Conservation (phyloP, 1,140 invertebrate genomes). For the Apis dorsata region DNA sequence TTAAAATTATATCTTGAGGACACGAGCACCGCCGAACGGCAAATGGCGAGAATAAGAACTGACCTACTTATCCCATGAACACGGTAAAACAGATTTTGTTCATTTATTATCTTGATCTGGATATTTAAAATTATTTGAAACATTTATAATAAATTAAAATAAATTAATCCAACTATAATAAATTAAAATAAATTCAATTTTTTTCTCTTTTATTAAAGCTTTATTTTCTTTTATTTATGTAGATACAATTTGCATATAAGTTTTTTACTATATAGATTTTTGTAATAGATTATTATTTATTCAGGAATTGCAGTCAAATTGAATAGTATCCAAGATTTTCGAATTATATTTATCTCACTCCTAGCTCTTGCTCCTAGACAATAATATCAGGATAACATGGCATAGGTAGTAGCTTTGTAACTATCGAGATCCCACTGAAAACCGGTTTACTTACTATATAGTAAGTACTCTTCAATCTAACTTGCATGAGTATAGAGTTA, state of each 20-base stretch:
- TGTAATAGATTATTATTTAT: not conserved
- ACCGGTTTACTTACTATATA: constrained; percentile 43
- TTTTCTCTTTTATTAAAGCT: not conserved
- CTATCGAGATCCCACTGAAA: constrained; percentile 37
- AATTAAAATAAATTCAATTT: not conserved
- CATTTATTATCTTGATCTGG: not conserved
- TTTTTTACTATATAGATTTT: not conserved
- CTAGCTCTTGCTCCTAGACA: constrained; percentile 56
- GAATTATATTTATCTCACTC: constrained; percentile 21
- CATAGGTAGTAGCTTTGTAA: constrained; percentile 41
- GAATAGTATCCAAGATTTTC: not conserved
- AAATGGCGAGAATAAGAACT: constrained; percentile 69
- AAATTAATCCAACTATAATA: too few relatives aligned
- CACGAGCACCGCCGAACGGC: constrained; percentile 55
- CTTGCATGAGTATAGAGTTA: not conserved
- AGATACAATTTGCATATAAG: not conserved
- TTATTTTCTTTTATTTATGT: not conserved
- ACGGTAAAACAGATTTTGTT: constrained; percentile 10
- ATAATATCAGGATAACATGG: constrained; percentile 54
- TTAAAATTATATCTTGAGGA: constrained; percentile 68
- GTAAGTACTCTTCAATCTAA: not conserved
- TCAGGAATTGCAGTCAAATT: not conserved
- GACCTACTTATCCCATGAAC: constrained; percentile 73
- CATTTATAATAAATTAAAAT: too few relatives aligned
- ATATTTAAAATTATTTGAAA: too few relatives aligned